These are phyloP conservation scores for Istiophorus platypterus DNA, from an alignment of 2,113 vertebrate genomes.

Conservation along the genomic window DNA sequence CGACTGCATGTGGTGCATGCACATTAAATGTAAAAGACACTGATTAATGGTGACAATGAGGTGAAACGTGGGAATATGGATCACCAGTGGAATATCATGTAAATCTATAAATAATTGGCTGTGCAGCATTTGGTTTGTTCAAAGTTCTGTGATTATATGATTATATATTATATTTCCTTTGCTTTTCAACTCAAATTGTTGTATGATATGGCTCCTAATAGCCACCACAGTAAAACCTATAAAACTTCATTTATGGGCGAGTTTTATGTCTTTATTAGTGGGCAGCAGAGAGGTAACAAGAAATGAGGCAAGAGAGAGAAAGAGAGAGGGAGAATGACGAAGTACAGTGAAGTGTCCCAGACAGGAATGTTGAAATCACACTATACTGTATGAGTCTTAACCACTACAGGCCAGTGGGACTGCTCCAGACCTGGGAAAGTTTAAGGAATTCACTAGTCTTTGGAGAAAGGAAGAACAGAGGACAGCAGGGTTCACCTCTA, in stretches of 20 bases:
- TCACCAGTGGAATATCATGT: background rate
- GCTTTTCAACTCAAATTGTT: too few relatives aligned
- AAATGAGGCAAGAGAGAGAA: background rate
- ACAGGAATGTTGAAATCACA: background rate
- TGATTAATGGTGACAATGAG: background rate
- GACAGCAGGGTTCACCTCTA: constrained; percentile 49
- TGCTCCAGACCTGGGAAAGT: background rate
- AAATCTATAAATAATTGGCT: background rate
- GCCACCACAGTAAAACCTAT: background rate
- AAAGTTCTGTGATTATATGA: too few relatives aligned
- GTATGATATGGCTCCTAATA: too few relatives aligned
- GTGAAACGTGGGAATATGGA: background rate
- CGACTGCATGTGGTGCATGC: background rate
- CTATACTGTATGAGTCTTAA: background rate
- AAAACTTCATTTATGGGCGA: background rate
- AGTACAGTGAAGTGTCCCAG: background rate
- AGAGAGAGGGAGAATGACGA: background rate
- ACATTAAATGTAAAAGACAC: background rate
- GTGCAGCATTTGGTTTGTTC: background rate
- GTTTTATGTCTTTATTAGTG: background rate
- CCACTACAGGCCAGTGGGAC: background rate
- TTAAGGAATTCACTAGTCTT: background rate
- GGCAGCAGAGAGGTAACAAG: background rate
- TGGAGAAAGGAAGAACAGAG: background rate
- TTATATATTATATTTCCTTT: too few relatives aligned